Evolutionary conservation across 2,888 invertebrate genomes (phyloP).

Genomic region (Lymantria monacha): DNA sequence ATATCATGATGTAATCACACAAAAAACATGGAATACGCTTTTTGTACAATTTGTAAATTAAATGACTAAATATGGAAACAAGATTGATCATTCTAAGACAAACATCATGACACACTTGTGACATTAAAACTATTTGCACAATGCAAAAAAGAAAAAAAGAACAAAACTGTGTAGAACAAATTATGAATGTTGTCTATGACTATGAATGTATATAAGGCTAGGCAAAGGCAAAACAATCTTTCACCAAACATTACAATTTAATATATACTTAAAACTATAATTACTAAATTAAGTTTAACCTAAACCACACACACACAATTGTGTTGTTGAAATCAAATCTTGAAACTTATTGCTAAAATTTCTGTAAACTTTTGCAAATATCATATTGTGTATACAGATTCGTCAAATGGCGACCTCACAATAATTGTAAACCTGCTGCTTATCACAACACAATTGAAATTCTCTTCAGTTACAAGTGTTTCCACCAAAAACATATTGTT

Average conservation of each 20-base stretch:
- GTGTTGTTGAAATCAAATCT: background rate
- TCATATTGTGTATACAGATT: background rate
- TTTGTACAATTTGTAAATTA: background rate
- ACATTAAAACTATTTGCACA: background rate
- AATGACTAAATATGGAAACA: constrained; percentile 16
- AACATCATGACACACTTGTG: background rate
- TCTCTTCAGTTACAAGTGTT: too few species aligned
- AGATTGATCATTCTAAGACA: constrained; percentile 8
- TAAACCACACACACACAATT: background rate
- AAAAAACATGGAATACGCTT: too few species aligned
- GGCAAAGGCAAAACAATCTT: constrained; percentile 11
- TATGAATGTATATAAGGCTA: constrained; percentile 7
- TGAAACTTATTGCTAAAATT: background rate
- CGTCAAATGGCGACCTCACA: background rate
- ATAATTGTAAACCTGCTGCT: background rate
- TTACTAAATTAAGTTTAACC: background rate
- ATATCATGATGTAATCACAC: background rate
- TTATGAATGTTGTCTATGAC: constrained; percentile 3
- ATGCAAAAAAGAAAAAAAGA: constrained; percentile 13
- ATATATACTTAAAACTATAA: background rate
- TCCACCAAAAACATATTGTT: too few species aligned
- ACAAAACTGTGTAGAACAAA: constrained; percentile 12
- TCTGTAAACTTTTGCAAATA: background rate
- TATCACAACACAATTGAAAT: background rate
- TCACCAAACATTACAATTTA: background rate